Base-by-base conservation (phyloP, 2,888 invertebrate species). In the Dioctria rufipes region DNA sequence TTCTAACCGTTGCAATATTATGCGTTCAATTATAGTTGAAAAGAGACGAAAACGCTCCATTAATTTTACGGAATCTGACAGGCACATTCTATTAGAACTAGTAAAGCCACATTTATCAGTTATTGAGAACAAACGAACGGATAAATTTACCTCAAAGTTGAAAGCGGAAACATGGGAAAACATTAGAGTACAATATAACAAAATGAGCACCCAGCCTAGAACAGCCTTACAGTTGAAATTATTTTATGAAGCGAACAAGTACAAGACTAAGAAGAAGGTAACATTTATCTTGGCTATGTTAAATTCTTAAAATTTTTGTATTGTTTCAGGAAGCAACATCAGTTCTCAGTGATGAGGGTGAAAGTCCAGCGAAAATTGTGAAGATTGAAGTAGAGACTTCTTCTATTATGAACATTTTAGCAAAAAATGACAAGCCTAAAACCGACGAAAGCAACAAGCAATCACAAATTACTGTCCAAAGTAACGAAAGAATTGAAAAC, bases 211-310 rank as follows among this genome's bases (percentile, higher is more conserved):
- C 6, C 65, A 40, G 11, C 65, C 40, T 0, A 65, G 65, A 11
- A 65, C 65, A n/a, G 65, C 42, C 5, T 37, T 42, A n/a, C 65
- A 65, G 13, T 42, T 65, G 13, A 65, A 65, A 65, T 11, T 42
- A 65, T 65, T 65, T 65, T 65, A 65, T 65, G 65, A 65, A 8
- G 65, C 65, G 3, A 65, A 65, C 11, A 65, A 65, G 11, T 54
- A 54, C n/a, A 54, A 54, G 11, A n/a, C 54, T 11, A 54, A 54
- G 54, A 54, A 54, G 11, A 54, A 54, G 54, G 54, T 54, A 11
- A 8, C 5, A 2, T 46, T 46, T 6, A 46, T 8, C 5, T 46
- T 46, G 8, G 46, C 8, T 46, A 46, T 46, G 46, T 5, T 8
- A 5, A 46, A 5, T 6, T 46, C 1, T 6, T 46, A 2, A 6